These are phyloP conservation scores for Hemithea aestivaria DNA, from an alignment of 2,888 invertebrate species.

Conservation along the genomic window DNA sequence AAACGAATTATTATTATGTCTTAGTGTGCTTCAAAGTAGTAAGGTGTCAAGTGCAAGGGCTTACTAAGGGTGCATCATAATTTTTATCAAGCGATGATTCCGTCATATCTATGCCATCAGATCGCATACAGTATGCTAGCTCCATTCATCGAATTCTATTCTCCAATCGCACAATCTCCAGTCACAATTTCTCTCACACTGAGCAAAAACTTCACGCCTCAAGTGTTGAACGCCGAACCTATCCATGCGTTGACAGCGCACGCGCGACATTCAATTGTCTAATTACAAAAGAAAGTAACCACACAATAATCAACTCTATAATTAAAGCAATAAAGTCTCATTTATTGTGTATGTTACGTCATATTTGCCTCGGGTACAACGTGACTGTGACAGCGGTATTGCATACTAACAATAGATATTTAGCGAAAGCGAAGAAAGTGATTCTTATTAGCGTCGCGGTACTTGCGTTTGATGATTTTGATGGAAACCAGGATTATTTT, in stretches of 20 bases:
- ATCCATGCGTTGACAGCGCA: constrained; percentile 28
- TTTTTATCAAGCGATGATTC: too few species aligned
- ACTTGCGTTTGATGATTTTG: constrained; percentile 12
- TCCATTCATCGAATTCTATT: too few species aligned
- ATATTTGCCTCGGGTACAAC: constrained; percentile 27
- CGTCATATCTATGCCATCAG: too few species aligned
- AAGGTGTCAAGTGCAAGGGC: too few species aligned
- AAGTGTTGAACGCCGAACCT: constrained; percentile 16
- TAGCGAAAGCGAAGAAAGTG: constrained; percentile 42
- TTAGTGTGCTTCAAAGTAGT: too few species aligned
- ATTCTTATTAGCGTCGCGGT: constrained; percentile 19
- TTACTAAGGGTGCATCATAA: too few species aligned
- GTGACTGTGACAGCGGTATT: constrained; percentile 30
- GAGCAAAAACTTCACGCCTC: constrained; percentile 9
- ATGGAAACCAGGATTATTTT: constrained; percentile 11
- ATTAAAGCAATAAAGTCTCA: constrained; percentile 8
- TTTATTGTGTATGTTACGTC: constrained; percentile 4
- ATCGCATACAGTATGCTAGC: too few species aligned
- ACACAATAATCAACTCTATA: constrained; percentile 13
- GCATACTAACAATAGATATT: constrained; percentile 36
- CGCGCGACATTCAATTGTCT: constrained; percentile 37
- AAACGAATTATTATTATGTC: too few species aligned
- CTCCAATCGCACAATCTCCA: constrained; percentile 16
- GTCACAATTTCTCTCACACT: constrained; percentile 20
- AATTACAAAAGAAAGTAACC: constrained; percentile 38